Base-by-base conservation (phyloP, 2,113 vertebrate genomes). In the Lonchura striata region DNA sequence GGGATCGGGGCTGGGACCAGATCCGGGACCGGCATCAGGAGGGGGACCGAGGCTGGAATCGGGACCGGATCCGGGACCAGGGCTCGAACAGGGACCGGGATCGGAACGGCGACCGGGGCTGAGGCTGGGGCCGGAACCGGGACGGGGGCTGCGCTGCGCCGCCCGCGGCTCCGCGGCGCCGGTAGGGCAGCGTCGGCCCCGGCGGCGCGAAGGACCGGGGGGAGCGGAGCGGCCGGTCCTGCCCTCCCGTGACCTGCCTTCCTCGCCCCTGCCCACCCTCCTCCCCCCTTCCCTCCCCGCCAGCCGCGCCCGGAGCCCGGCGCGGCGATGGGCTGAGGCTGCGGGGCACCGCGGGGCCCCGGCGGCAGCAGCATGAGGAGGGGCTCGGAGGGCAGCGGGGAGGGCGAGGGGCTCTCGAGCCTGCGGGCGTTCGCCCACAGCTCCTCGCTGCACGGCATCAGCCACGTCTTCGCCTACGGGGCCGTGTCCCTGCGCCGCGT, bases 361-460 rank as follows among this genome's bases (percentile, higher is more conserved):
- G 37, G 52, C 39, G 60, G 79, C 75, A 30, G 22, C 63, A 91
- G 65, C 53, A 96, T 92, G 95, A 72, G 88, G 85, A 39, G 27
- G 56, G 70, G 82, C 64, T 69, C 90, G 35, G 94, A 69, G 76
- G 92, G 94, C 78, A 84, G 86, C 66, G 90, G 76, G 54, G 92
- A 68, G 85, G 88, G 76, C 82, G 46, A 68, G 90, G 87, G 57
- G 35, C 97, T 97, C 33, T 98, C 98, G 35, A 98, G 98, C 96
- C 98, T 99, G 90, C 98, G 98, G 88, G 98, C 97, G 60, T 99
- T 99, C 31, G 98, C 98, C 88, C 98, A 98, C 97, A 97, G 97
- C 93, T 99, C 98, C 94, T 99, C 98, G 14, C 97, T 99, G 74
- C 98, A 99, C 96, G 98, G 98, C 95, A 98, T 99, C 98, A 98